phyloP scores from a whole-genome alignment of 1,140 invertebrate genomes.

The Mylabris phalerata region DNA sequence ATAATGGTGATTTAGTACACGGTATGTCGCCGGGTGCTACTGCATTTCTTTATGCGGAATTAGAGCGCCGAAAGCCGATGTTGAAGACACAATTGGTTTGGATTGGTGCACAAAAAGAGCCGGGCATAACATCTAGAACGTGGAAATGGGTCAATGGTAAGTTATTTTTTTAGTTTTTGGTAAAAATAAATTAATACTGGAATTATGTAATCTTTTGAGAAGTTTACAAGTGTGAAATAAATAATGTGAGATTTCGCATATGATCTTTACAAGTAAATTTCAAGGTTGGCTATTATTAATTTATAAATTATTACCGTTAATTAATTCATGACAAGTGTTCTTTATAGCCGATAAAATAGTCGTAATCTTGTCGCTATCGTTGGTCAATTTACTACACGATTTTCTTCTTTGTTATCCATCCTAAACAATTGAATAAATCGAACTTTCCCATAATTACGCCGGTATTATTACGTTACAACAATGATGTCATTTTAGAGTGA shows the following conservation, averaged over 20 bases:
- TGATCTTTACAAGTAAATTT: too few species aligned
- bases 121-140: slow-evolving; percentile 68
- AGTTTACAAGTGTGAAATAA: too few species aligned
- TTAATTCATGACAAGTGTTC: too few species aligned
- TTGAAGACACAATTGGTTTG: slow-evolving; percentile 81
- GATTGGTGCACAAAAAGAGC: slow-evolving; percentile 86
- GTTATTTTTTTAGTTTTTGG: slow-evolving; percentile 17
- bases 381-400: too few species aligned
- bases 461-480: background rate
- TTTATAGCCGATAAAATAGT: too few species aligned
- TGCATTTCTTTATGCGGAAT: slow-evolving; percentile 67
- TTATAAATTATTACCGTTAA: too few species aligned
- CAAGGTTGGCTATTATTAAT: too few species aligned
- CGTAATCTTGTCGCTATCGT: too few species aligned
- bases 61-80: slow-evolving; percentile 69
- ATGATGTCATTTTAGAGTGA: too few species aligned
- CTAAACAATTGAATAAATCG: slow-evolving; percentile 1
- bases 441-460: slow-evolving; percentile 6
- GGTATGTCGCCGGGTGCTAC: slow-evolving; percentile 63
- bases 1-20: slow-evolving; percentile 76
- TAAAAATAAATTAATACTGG: background rate
- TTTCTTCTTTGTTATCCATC: too few species aligned
- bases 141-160: slow-evolving; percentile 89
- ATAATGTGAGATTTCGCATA: too few species aligned
- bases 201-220: background rate